These are phyloP conservation scores for Pipra filicauda DNA, from an alignment of 2,113 vertebrate genomes.

Conservation along the genomic window DNA sequence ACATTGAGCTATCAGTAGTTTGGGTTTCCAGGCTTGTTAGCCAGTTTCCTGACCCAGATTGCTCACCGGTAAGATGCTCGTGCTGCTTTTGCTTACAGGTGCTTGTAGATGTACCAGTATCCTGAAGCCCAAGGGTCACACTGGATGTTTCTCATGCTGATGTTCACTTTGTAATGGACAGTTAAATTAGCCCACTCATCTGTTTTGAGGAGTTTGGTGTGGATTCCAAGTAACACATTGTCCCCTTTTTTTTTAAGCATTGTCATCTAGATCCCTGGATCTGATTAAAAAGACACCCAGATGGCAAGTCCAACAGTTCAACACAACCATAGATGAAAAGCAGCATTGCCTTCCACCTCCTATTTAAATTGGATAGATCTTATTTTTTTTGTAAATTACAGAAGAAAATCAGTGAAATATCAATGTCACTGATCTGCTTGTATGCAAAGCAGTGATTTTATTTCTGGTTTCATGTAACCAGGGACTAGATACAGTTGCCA, in stretches of 20 bases:
- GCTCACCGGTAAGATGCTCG: not conserved
- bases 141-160: not conserved
- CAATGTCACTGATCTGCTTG: not conserved
- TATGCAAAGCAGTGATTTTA: not conserved
- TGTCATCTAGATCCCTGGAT: not conserved
- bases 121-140: not conserved
- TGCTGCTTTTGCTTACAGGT: not conserved
- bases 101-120: not conserved
- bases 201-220: not conserved
- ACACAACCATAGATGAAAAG: not conserved
- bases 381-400: not conserved
- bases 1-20: not conserved
- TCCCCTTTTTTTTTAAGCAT: fast-evolving
- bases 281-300: not conserved
- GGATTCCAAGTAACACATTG: not conserved
- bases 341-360: not conserved
- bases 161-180: not conserved
- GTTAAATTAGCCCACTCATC: not conserved
- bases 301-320: not conserved
- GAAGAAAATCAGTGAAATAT: not conserved
- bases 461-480: not conserved
- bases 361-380: not conserved
- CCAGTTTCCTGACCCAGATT: not conserved
- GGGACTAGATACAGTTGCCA: not conserved
- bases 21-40: not conserved